Evolutionary conservation across 2,113 vertebrate genomes (phyloP), one percentile per base, ranked within the genome.

Genomic region (Arothron firmamentum): DNA sequence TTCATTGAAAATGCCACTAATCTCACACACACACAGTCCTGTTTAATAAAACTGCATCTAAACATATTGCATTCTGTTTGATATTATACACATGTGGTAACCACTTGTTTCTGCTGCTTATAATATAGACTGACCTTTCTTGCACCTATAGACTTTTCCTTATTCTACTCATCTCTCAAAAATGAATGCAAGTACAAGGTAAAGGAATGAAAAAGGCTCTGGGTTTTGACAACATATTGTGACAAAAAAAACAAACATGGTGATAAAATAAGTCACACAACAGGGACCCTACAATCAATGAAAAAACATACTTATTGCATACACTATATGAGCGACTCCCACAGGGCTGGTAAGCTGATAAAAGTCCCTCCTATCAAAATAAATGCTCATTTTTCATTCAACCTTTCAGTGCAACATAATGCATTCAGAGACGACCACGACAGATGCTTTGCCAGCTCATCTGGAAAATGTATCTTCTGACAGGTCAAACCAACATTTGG

Each of bases 301-400:
- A 59, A 78, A 76, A 59, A 4, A 60, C 62, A 71, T 45, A 31
- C 65, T 75, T 82, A 79, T 82, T 84, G 81, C 83, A 80, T 79
- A 80, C 63, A 84, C 64, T 62, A 59, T 19, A 43, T 78, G 17
- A 59, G 52, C 50, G 31, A 51, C 60, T 43, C 16, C 18, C 43
- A 16, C 10, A n/a, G 4, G 43, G 45, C 47, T 19, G 54, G 45
- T n/a, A 6, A 52, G 53, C 25, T 51, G 43, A 53, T 20, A 59
- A 25, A 25, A 75, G 14, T 10, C 52, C 56, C 43, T 52, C 62
- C 25, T 59, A 55, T 41, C 20, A 74, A 59, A 70, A 58, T 50
- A 12, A 67, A 62, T n/a, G 3, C 7, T 52, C 1, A 49, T 51
- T 51, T 74, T 53, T 50, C 56, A 58, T 28, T 59, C 45, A 25